phyloP scores from a whole-genome alignment of 2,797 vertebrate genomes.

The Acipenser ruthenus region DNA sequence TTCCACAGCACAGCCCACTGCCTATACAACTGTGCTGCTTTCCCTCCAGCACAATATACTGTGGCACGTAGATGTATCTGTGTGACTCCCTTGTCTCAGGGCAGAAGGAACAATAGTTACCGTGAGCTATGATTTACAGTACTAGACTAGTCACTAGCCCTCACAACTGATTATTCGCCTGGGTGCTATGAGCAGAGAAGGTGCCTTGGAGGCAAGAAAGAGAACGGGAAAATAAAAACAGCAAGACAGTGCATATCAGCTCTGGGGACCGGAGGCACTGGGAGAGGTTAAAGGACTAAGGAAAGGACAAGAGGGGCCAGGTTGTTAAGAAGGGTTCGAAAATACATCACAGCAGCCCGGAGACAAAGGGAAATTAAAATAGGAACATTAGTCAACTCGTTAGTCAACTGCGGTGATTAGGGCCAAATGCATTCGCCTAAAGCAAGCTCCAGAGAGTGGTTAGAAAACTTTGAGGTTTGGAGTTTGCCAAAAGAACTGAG shows the following conservation, averaged over 20 bases:
- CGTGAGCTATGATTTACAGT: neutral
- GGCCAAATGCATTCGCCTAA: too few species aligned
- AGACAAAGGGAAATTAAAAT: slow-evolving; percentile 20
- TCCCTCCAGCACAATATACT: too few species aligned
- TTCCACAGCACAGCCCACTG: too few species aligned
- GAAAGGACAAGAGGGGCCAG: neutral
- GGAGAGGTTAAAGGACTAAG: neutral
- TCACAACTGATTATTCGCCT: neutral
- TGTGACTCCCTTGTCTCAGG: too few species aligned
- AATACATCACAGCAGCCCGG: neutral
- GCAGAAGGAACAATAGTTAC: too few species aligned
- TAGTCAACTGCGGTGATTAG: neutral
- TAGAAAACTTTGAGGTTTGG: too few species aligned
- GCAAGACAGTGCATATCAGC: neutral
- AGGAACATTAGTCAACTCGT: slow-evolving; percentile 26
- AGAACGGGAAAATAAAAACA: slow-evolving; percentile 14
- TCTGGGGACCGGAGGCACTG: neutral
- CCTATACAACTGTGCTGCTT: too few species aligned
- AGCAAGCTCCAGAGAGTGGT: too few species aligned
- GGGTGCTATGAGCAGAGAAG: neutral
- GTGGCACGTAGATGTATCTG: too few species aligned
- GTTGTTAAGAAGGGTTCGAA: neutral
- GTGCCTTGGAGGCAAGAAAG: neutral
- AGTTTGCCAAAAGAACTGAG: too few species aligned
- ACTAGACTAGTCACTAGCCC: neutral